Conservation (phyloP, 2,888 invertebrate species). For the Bimastos eiseni region DNA sequence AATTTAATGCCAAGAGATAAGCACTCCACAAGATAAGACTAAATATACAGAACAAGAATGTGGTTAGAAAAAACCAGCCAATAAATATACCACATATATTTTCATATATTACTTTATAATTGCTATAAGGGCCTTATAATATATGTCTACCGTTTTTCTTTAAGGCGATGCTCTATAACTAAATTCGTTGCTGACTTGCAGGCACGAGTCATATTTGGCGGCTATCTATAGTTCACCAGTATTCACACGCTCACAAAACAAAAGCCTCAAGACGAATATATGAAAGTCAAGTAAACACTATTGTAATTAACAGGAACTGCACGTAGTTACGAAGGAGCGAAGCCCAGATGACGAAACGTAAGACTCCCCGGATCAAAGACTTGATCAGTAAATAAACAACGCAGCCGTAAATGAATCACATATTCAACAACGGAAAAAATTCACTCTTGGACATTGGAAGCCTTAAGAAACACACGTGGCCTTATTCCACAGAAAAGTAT, state of each 20-base stretch:
- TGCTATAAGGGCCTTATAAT: not conserved
- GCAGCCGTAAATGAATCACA: not conserved
- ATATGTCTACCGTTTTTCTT: not conserved
- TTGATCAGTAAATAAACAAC: not conserved
- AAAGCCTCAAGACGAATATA: not conserved
- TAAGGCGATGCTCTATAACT: not conserved
- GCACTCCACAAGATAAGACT: not conserved
- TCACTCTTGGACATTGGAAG: not conserved
- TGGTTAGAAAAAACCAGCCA: not conserved
- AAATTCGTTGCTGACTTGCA: not conserved
- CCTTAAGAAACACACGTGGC: not conserved
- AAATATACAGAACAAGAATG: not conserved
- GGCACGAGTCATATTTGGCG: not conserved
- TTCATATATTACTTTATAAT: not conserved
- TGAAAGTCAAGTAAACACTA: not conserved
- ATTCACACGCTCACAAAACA: not conserved
- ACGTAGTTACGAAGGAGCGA: not conserved
- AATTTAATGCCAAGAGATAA: not conserved
- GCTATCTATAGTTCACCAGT: no score
- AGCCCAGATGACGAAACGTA: not conserved
- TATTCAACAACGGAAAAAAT: not conserved
- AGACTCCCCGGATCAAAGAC: not conserved
- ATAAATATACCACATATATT: not conserved
- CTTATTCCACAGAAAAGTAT: not conserved
- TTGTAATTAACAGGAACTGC: not conserved